A percentile compares a stretch with the other conserved stretches of the same genome.
These are phyloP conservation scores for Neotoxoptera formosana DNA, from an alignment of 1,140 invertebrate genomes.

Conservation along the genomic window DNA sequence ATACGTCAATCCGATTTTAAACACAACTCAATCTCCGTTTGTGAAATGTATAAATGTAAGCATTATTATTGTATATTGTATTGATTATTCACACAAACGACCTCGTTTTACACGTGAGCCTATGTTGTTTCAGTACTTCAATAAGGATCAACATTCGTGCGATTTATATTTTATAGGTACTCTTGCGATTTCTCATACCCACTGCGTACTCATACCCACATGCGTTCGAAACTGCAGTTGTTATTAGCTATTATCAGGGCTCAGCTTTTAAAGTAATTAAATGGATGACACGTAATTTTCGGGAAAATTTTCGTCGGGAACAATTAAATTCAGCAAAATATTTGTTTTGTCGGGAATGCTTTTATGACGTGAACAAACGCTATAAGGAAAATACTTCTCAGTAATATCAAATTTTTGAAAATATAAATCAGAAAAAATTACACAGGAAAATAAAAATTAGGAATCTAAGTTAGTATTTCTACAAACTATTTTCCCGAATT, in stretches of 20 bases:
- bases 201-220: neutral
- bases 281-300: no score
- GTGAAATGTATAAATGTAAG: neutral
- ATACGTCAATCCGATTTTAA: neutral
- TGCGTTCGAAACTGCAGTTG: neutral
- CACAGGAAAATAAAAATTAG: no score
- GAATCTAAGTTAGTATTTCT: no score
- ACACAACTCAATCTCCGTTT: neutral
- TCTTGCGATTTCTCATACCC: neutral
- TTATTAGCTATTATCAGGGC: neutral
- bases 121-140: neutral
- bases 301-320: no score
- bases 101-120: neutral
- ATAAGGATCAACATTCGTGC: neutral
- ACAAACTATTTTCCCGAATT: no score
- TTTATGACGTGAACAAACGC: no score
- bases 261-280: no score
- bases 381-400: no score
- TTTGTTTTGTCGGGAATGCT: no score
- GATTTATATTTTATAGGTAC: neutral
- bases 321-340: no score
- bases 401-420: no score
- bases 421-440: no score
- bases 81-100: slow-evolving; percentile 8
- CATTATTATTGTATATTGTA: neutral